Conservation (phyloP, 2,888 invertebrate species). For the Alsophila aescularia region DNA sequence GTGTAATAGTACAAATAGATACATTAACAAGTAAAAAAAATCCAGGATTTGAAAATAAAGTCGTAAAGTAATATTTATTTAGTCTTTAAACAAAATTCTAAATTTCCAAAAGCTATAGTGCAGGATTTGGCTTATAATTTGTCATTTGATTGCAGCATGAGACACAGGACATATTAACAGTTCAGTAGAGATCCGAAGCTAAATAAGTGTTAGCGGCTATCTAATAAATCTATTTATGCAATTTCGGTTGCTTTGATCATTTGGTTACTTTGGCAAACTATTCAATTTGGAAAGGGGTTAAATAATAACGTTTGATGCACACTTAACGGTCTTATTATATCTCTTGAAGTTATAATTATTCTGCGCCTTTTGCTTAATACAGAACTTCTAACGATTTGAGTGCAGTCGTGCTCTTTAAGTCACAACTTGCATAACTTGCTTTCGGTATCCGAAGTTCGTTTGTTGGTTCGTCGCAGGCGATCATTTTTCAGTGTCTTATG, state of each 20-base stretch:
- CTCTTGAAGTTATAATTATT: no score
- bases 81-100: constrained; percentile 20
- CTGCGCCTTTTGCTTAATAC: no score
- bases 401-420: no score
- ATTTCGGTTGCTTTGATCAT: constrained; percentile 8
- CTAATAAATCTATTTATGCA: constrained; percentile 18
- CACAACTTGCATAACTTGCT: no score
- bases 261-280: constrained; percentile 27
- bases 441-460: no score
- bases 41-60: no score
- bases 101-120: constrained; percentile 20
- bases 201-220: constrained; percentile 1
- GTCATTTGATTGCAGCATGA: constrained; percentile 37
- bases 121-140: constrained; percentile 32
- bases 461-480: no score
- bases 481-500: no score
- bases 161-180: constrained; percentile 24
- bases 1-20: no score
- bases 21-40: no score
- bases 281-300: not conserved
- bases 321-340: not conserved
- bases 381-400: no score
- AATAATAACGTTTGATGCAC: not conserved
- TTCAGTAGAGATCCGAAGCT: constrained; percentile 7
- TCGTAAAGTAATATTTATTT: no score